Percentiles rank a stretch among this genome's conserved stretches.
These are phyloP conservation scores for Unio pictorum DNA, from an alignment of 2,888 invertebrate genomes.

Conservation along the genomic window DNA sequence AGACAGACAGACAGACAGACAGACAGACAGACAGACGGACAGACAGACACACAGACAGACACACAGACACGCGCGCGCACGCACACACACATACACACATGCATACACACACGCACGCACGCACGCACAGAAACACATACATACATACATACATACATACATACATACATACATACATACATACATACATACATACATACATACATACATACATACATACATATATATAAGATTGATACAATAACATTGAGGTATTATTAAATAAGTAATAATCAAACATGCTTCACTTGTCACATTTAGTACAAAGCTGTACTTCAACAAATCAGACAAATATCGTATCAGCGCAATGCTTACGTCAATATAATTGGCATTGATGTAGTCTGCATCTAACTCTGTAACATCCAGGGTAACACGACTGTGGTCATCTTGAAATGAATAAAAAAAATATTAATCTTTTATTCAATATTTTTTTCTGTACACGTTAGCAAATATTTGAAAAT, in stretches of 20 bases:
- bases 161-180: too few relatives aligned
- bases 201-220: not conserved
- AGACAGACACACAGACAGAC: too few relatives aligned
- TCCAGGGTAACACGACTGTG: slow-evolving; percentile 43
- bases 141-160: not conserved
- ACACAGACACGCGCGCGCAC: too few relatives aligned
- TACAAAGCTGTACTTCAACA: not conserved
- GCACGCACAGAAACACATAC: not conserved
- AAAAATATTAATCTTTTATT: not conserved
- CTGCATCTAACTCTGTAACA: slow-evolving; percentile 33
- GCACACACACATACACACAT: not conserved
- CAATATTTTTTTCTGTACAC: not conserved
- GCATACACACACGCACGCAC: not conserved
- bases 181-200: too few relatives aligned
- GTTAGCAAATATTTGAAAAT: not conserved
- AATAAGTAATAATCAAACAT: not conserved
- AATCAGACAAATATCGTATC: not conserved
- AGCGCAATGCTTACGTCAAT: slow-evolving; percentile 35
- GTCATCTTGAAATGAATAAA: slow-evolving; percentile 27
- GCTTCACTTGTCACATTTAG: not conserved
- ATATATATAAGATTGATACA: not conserved
- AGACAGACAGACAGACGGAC: too few relatives aligned
- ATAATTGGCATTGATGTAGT: slow-evolving; percentile 48
- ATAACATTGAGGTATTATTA: not conserved
- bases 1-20: too few relatives aligned